Conservation (phyloP, 1,140 invertebrate species). For the Cydia amplana region DNA sequence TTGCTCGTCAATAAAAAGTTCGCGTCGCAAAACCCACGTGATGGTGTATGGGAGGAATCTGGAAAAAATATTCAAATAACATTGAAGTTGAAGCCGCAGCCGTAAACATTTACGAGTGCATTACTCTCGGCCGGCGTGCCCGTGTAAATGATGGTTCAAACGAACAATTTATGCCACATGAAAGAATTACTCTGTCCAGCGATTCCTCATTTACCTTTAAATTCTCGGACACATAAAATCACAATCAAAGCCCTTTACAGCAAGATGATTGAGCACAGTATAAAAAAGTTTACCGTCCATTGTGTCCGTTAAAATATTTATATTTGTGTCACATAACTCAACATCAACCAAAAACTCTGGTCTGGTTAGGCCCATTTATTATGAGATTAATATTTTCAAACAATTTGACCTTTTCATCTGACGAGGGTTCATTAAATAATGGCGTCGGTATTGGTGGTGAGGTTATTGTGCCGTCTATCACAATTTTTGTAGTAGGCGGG, state of each 20-base stretch:
- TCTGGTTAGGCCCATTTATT: conserved; percentile 72
- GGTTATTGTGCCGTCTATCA: conserved; percentile 76
- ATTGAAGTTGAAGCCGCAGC: conserved; percentile 57
- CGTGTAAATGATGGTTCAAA: conserved; percentile 55
- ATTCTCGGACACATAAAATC: conserved; percentile 27
- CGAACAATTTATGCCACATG: conserved; percentile 48
- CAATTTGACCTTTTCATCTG: conserved; percentile 79
- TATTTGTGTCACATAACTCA: conserved; percentile 64
- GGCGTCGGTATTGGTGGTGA: conserved; percentile 71
- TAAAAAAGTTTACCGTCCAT: conserved; percentile 40
- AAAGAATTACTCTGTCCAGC: conserved; percentile 36
- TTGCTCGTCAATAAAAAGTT: conserved; percentile 50
- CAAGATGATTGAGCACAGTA: conserved; percentile 4
- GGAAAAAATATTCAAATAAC: conserved; percentile 72
- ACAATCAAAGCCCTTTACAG: conserved; percentile 22
- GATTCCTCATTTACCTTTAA: conserved; percentile 26
- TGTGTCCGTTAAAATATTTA: conserved; percentile 50
- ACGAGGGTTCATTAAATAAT: conserved; percentile 79
- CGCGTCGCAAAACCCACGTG: conserved; percentile 46
- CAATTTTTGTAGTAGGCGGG: conserved; percentile 67
- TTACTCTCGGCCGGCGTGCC: conserved; percentile 65
- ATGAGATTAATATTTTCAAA: conserved; percentile 79
- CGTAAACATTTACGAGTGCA: conserved; percentile 77
- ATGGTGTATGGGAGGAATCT: conserved; percentile 41
- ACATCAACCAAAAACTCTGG: conserved; percentile 66